Base-by-base conservation (phyloP, 2,888 invertebrate species). In the Sylvicola fuscatus region DNA sequence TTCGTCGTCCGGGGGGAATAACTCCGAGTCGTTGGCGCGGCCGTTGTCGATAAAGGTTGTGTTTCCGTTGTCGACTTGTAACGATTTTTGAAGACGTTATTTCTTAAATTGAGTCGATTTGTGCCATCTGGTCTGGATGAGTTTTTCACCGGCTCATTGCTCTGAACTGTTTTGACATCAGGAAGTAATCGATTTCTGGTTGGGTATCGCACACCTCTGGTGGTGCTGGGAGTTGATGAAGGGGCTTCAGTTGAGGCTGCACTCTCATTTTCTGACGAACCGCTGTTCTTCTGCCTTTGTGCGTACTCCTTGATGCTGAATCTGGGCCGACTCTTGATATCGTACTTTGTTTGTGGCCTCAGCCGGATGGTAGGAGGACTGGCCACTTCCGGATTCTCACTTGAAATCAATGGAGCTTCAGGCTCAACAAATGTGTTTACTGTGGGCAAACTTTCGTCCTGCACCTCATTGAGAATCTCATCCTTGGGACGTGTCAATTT, bases 281-380 rank as follows among this genome's bases (percentile, higher is more conserved):
- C 8, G 8, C 21, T 8, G 5, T 6, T 68, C 64, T 1, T 69
- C 65, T 1, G 51, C 40, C 75, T 61, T 44, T 66, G 75, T 47
- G 72, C 70, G 50, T 79, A 79, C 42, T 80, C 79, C 53, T 79
- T 79, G 3, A 80, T 71, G 48, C 78, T 81, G 51, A 80, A 80
- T 42, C 73, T 61, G 2, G 79, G 79, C 35, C 80, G 60, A 34
- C 72, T 72, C 28, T 64, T 66, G 2, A 56, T 45, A 37, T 68
- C 59, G 41, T 62, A 69, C 50, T 69, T 73, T 44, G 21, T 21
- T 21, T 21, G 21, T 6, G 21, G 21, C 21, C 21, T 21, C 8
- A 21, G 8, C 60, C 65, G 15, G 30, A 14, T 3, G 39, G 39
- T 21, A 8, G 21, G 8, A 6, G 21, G 21, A 21, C 21, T 21